Base-by-base conservation (phyloP, 2,113 vertebrate species). In the Willisornis vidua region DNA sequence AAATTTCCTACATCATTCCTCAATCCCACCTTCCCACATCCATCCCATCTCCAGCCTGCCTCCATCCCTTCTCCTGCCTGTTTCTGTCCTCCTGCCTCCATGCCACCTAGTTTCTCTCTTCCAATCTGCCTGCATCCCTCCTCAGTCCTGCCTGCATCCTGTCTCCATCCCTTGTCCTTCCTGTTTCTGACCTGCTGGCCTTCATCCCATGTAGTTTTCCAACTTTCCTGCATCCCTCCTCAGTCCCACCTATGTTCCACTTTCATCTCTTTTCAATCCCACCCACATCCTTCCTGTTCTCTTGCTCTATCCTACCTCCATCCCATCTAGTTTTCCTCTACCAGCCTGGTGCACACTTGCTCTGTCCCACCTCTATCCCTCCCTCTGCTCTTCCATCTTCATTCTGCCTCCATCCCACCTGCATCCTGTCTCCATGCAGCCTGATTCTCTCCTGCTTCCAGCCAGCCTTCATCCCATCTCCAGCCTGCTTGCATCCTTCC, bases 121-220 rank as follows among this genome's bases (percentile, higher is more conserved):
- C 19, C 15, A 51, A 1, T 26, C 51, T 24, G 29, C 10, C 49
- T 28, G 33, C 17, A 22, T 51, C 57, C 43, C 25, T 74, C 28
- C 52, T 81, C 61, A 51, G 25, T 24, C 39, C 62, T 26, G 7
- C 26, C 31, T 29, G 2, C 15, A 43, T 43, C 41, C 43, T 17
- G 33, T 19, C 45, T 3, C 1, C 17, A 9, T 49, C 19, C 28
- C 59, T 46, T 6, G n/a, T 63, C n/a, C 29, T 2, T 1, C 16
- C 41, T 55, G 31, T 33, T 55, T 63, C 20, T 57, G 14, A 11
- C 4, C 26, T 59, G n/a, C 29, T 1, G 0, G 23, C 9, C 45
- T 28, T 17, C 28, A 13, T 39, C 62, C 29, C 4, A 0, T n/a
- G 17, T 39, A 0, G 0, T n/a, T 59, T 59, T 59, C 19, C 15